Evolutionary conservation across 2,113 vertebrate species (phyloP).

Genomic region (Boleophthalmus pectinirostris): DNA sequence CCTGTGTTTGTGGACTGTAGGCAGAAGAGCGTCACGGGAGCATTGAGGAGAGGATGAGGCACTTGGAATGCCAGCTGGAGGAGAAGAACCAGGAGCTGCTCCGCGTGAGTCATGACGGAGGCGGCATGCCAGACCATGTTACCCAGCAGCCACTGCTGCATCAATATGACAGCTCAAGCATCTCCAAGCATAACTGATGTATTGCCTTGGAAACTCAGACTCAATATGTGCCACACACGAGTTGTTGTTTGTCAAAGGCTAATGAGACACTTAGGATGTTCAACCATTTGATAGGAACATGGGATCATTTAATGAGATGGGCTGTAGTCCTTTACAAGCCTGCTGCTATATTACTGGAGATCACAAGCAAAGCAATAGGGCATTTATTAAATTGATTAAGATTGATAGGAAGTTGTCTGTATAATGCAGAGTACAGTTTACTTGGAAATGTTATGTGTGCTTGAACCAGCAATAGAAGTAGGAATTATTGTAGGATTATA

Average conservation of each 20-base stretch:
- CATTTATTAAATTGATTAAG: background rate
- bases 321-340: background rate
- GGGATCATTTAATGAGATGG: background rate
- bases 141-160: slow-evolving; percentile 36
- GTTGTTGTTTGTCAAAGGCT: slow-evolving; percentile 21
- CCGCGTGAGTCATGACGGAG: slow-evolving; percentile 80
- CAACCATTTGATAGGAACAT: background rate
- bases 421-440: background rate
- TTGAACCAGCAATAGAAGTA: background rate
- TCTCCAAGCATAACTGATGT: slow-evolving; percentile 33
- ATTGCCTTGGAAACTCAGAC: slow-evolving; percentile 24
- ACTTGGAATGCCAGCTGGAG: slow-evolving; percentile 96
- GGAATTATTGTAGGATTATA: too few species aligned
- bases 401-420: background rate
- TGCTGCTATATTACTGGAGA: background rate
- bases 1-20: slow-evolving; percentile 73
- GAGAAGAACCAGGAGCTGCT: slow-evolving; percentile 99
- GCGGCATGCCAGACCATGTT: slow-evolving; percentile 32
- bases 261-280: background rate
- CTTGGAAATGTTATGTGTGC: background rate
- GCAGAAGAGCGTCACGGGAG: slow-evolving; percentile 98
- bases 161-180: slow-evolving; percentile 38
- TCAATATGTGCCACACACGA: slow-evolving; percentile 11
- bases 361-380: background rate
- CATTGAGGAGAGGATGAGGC: slow-evolving; percentile 97